These are phyloP conservation scores for Salvator merianae DNA, from an alignment of 2,113 vertebrate species.

Conservation along the genomic window DNA sequence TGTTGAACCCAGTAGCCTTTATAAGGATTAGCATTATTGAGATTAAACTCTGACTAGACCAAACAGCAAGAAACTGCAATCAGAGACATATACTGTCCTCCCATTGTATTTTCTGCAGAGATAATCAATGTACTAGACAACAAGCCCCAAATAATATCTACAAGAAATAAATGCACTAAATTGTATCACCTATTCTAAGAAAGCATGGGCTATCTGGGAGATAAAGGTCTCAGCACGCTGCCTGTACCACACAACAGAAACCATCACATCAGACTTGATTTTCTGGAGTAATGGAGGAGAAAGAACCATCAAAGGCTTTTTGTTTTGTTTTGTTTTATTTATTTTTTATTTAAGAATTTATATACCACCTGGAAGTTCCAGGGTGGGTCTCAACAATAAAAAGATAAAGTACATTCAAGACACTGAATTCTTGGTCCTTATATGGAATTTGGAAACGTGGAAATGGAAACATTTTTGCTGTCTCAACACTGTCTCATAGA, in stretches of 20 bases:
- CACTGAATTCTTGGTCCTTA: neutral
- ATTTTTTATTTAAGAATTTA: too few species aligned
- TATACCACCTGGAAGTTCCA: too few species aligned
- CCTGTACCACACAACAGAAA: neutral
- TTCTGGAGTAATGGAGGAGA: neutral
- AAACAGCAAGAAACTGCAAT: slow-evolving; percentile 10
- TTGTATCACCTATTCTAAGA: slow-evolving; percentile 31
- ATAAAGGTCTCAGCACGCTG: neutral
- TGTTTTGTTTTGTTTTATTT: too few species aligned
- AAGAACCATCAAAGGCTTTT: neutral
- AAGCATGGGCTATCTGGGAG: slow-evolving; percentile 31
- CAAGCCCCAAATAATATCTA: slow-evolving; percentile 32
- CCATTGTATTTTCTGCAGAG: slow-evolving; percentile 51
- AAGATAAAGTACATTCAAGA: too few species aligned
- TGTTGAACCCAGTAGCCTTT: neutral
- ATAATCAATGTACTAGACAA: neutral
- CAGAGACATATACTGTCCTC: neutral
- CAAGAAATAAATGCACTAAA: slow-evolving; percentile 37
- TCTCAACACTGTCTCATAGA: neutral
- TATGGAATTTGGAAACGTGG: neutral
- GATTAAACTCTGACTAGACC: slow-evolving; percentile 12
- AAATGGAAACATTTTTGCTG: neutral
- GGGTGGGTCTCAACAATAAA: too few species aligned
- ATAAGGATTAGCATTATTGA: neutral
- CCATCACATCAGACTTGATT: neutral